Conservation (phyloP, 2,888 invertebrate species). For the Odontocerum albicorne region DNA sequence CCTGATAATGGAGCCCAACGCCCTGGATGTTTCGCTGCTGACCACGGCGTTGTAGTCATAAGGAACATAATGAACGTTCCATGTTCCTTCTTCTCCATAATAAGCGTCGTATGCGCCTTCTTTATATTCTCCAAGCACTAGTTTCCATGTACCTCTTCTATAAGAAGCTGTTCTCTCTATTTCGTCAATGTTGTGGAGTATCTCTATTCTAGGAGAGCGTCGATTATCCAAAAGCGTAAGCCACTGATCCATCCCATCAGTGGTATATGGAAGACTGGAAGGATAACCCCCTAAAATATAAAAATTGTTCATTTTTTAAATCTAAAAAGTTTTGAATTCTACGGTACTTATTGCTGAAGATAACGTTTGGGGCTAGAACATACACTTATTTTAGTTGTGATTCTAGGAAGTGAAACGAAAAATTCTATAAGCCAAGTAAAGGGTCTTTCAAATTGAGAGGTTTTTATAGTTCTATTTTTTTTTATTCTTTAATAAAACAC, state of each 20-base stretch:
- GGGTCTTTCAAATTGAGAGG: not conserved
- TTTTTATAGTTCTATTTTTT: not conserved
- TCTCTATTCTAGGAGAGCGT: slow-evolving; percentile 58
- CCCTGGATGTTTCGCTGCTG: slow-evolving; percentile 46
- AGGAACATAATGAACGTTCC: slow-evolving; percentile 42
- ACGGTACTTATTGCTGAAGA: too few species aligned
- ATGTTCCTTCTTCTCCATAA: slow-evolving; percentile 47
- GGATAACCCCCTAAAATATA: slow-evolving; percentile 26
- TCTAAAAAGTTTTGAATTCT: too few species aligned
- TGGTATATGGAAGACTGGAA: slow-evolving; percentile 47
- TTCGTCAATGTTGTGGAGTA: slow-evolving; percentile 74
- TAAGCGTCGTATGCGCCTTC: slow-evolving; percentile 43
- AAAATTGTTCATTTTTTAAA: not conserved
- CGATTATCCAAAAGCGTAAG: slow-evolving; percentile 32
- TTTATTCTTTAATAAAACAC: too few species aligned
- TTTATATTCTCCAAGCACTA: slow-evolving; percentile 51
- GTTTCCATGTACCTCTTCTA: slow-evolving; percentile 50
- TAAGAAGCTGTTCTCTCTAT: slow-evolving; percentile 42
- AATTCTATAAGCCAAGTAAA: not conserved
- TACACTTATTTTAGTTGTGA: too few species aligned
- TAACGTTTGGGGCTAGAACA: too few species aligned
- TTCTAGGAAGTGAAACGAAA: too few species aligned
- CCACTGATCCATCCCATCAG: slow-evolving; percentile 54
- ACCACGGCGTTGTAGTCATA: slow-evolving; percentile 49
- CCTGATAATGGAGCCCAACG: slow-evolving; percentile 45